phyloP scores from a whole-genome alignment of 2,888 invertebrate genomes.

The Eutolmus rufibarbis region DNA sequence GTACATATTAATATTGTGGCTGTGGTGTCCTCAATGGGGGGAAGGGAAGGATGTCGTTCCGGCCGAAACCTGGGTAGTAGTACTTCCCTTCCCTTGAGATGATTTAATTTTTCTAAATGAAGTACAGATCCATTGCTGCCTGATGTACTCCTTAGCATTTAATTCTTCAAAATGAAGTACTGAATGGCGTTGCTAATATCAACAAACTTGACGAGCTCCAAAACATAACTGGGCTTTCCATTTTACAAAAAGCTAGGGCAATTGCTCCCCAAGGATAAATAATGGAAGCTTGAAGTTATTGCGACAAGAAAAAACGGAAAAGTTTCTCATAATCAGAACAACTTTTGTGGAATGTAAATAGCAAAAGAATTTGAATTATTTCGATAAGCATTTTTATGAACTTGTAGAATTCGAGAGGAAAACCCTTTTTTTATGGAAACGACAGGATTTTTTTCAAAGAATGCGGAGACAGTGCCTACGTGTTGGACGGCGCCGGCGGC shows the following conservation, averaged over 20 bases:
- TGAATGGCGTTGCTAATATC: not conserved
- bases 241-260: not conserved
- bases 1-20: too few species aligned
- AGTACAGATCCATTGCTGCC: not conserved
- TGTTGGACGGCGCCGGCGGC: not conserved
- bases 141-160: not conserved
- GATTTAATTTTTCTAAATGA: not conserved
- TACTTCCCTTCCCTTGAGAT: not conserved
- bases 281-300: not conserved
- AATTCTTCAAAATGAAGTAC: not conserved
- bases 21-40: too few species aligned
- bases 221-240: not conserved
- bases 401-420: not conserved
- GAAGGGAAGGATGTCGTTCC: not conserved
- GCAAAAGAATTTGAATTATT: not conserved
- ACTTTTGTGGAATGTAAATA: not conserved
- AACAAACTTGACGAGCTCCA: not conserved
- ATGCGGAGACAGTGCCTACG: not conserved
- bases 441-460: not conserved
- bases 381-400: not conserved
- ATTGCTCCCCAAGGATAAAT: not conserved
- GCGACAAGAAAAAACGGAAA: not conserved
- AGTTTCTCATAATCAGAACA: not conserved
- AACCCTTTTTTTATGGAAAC: not conserved
- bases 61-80: not conserved